phyloP scores from a whole-genome alignment of 2,888 invertebrate genomes.

The Leptogaster cylindrica region DNA sequence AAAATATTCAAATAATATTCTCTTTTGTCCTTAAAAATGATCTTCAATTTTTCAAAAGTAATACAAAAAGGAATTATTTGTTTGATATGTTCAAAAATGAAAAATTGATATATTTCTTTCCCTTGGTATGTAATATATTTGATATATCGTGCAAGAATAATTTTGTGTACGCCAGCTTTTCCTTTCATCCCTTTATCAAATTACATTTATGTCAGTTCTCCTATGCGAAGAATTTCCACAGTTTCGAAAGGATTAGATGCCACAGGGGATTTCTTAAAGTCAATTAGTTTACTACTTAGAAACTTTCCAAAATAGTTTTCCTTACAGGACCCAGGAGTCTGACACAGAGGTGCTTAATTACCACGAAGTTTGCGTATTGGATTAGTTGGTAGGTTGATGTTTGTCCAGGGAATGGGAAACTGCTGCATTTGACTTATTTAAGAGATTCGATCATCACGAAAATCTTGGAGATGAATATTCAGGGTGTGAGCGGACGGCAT shows the following conservation, averaged over 20 bases:
- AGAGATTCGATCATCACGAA: too few relatives aligned
- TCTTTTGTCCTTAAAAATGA: too few relatives aligned
- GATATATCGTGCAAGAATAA: slow-evolving; percentile 7
- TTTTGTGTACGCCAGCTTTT: slow-evolving; percentile 22
- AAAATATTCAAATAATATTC: too few relatives aligned
- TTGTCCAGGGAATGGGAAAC: neutral
- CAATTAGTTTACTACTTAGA: slow-evolving; percentile 31
- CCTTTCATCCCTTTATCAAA: slow-evolving; percentile 29
- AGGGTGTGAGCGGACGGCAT: too few relatives aligned
- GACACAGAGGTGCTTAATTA: slow-evolving; percentile 25
- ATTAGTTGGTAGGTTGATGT: slow-evolving; percentile 13
- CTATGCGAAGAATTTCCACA: slow-evolving; percentile 26
- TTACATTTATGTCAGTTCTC: slow-evolving; percentile 25
- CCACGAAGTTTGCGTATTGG: slow-evolving; percentile 10
- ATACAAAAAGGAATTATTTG: too few relatives aligned
- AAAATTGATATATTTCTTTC: too few relatives aligned
- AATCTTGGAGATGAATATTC: too few relatives aligned
- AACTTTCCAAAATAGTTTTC: slow-evolving; percentile 16
- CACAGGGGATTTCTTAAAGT: slow-evolving; percentile 35
- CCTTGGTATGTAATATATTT: too few relatives aligned
- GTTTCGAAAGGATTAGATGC: slow-evolving; percentile 24
- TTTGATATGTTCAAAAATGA: too few relatives aligned
- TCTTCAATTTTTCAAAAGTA: too few relatives aligned
- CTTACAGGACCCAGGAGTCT: slow-evolving; percentile 8
- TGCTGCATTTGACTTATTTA: too few relatives aligned